phyloP scores from a whole-genome alignment of 1,140 invertebrate species.

The Scaptomyza montana region DNA sequence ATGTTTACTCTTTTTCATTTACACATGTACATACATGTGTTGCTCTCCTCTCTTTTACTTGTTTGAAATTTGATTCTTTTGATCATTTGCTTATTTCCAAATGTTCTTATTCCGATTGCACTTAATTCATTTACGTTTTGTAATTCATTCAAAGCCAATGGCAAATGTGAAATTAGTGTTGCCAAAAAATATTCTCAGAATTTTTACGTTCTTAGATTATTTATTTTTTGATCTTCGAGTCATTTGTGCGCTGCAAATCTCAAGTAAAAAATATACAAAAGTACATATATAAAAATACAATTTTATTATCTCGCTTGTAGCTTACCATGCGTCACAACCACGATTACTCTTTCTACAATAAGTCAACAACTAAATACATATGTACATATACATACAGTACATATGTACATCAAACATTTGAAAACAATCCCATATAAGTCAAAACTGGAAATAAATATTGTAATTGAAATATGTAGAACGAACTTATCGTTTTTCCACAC shows the following conservation, averaged over 20 bases:
- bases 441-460: slow-evolving; percentile 49
- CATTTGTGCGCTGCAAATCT: slow-evolving; percentile 20
- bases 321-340: slow-evolving; percentile 39
- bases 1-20: slow-evolving; percentile 6
- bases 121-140: slow-evolving; percentile 62
- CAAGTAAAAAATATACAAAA: slow-evolving; percentile 31
- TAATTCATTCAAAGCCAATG: slow-evolving; percentile 42
- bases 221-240: slow-evolving; percentile 11
- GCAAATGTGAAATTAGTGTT: slow-evolving; percentile 30
- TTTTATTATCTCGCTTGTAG: slow-evolving; percentile 63
- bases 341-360: slow-evolving; percentile 10
- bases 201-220: slow-evolving; percentile 14
- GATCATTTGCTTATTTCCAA: slow-evolving; percentile 21
- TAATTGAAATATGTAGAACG: slow-evolving; percentile 30
- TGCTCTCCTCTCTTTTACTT: slow-evolving; percentile 10
- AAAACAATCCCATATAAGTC: slow-evolving; percentile 20
- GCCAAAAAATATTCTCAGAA: slow-evolving; percentile 35
- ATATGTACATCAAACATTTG: slow-evolving; percentile 41
- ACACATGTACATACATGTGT: not conserved
- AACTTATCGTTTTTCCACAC: slow-evolving; percentile 32
- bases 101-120: slow-evolving; percentile 30
- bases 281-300: slow-evolving; percentile 62
- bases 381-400: slow-evolving; percentile 1
- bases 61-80: slow-evolving; percentile 55
- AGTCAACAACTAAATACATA: slow-evolving; percentile 53